These are phyloP conservation scores for Augochlora pura DNA, from an alignment of 1,140 invertebrate species.

Conservation along the genomic window DNA sequence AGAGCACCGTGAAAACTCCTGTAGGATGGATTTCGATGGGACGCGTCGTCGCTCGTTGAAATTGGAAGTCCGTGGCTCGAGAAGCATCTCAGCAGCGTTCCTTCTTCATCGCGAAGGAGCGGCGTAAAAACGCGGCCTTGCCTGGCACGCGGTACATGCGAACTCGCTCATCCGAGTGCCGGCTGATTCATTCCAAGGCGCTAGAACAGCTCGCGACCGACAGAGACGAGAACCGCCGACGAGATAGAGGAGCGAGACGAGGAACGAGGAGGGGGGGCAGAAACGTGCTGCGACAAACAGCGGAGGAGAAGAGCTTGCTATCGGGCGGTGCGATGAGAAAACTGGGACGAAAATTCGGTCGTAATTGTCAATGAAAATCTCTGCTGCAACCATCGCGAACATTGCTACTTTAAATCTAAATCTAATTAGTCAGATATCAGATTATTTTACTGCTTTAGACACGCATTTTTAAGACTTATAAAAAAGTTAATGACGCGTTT, in stretches of 20 bases:
- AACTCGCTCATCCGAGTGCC: slow-evolving; percentile 58
- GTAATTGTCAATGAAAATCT: too few species aligned
- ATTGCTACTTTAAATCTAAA: too few species aligned
- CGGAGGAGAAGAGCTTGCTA: background rate
- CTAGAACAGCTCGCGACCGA: slow-evolving; percentile 19
- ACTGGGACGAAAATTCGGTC: background rate
- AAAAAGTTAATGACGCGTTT: too few species aligned
- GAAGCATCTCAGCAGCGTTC: slow-evolving; percentile 44
- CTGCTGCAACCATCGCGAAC: too few species aligned
- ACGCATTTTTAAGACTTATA: too few species aligned
- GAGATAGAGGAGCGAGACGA: background rate
- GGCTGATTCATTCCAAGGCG: slow-evolving; percentile 58
- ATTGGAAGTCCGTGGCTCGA: background rate
- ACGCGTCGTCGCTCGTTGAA: background rate
- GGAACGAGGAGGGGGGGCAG: background rate
- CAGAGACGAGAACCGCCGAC: background rate
- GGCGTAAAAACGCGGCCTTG: slow-evolving; percentile 65
- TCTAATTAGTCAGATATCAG: too few species aligned
- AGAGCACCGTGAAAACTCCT: too few species aligned
- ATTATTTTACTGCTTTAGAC: too few species aligned
- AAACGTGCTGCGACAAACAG: slow-evolving; percentile 14
- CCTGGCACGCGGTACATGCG: slow-evolving; percentile 64
- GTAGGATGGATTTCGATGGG: too few species aligned
- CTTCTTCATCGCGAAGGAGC: slow-evolving; percentile 35
- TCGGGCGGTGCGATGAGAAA: background rate